These are phyloP conservation scores for Mustelus asterias DNA, from an alignment of 2,113 vertebrate species.

Conservation along the genomic window DNA sequence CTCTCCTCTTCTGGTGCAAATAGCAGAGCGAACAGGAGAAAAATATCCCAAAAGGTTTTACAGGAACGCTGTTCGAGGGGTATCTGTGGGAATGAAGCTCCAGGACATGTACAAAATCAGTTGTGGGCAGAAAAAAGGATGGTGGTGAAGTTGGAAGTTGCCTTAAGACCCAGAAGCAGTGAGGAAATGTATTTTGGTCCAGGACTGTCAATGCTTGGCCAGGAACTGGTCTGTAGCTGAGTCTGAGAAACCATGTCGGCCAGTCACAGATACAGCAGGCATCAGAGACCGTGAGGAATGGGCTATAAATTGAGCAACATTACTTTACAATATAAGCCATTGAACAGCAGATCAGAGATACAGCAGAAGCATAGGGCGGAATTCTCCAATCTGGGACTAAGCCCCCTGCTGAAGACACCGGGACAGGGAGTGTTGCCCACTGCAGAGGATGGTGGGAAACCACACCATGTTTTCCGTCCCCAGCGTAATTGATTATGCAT, in stretches of 20 bases:
- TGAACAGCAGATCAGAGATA: background rate
- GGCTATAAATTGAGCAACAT: background rate
- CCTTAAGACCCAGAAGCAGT: background rate
- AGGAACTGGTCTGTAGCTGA: background rate
- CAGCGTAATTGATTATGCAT: no score
- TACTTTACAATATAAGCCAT: background rate
- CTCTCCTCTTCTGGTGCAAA: background rate
- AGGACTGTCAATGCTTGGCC: background rate
- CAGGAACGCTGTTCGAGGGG: background rate
- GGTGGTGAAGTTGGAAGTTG: background rate
- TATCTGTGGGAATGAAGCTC: background rate
- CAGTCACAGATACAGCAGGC: no score
- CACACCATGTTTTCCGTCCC: no score
- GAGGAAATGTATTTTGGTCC: background rate
- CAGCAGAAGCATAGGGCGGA: background rate
- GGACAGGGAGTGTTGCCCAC: no score
- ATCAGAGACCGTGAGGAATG: no score
- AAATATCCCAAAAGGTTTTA: background rate
- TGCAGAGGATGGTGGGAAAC: no score
- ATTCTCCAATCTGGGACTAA: no score
- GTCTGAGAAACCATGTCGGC: background rate
- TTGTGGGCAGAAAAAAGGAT: no score
- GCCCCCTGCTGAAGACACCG: no score
- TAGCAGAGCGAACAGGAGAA: background rate
- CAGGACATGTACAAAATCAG: background rate